A percentile compares a stretch with the other conserved stretches of the same genome.
phyloP scores from a whole-genome alignment of 2,797 vertebrate species.

The Tokudaia muenninki region DNA sequence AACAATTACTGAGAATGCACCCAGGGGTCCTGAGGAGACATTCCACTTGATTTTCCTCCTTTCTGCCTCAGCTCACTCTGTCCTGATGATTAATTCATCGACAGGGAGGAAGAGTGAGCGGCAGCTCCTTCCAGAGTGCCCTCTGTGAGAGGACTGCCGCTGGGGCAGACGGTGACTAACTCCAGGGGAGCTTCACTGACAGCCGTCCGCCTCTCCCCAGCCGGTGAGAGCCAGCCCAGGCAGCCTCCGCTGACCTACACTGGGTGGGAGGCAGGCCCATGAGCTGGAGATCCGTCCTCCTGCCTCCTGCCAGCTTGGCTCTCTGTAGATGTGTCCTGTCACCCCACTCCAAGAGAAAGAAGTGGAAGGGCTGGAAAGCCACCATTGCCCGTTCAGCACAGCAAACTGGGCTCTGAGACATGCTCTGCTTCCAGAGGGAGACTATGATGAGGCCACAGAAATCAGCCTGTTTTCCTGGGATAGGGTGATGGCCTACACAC shows the following conservation, averaged over 20 bases:
- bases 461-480: background rate
- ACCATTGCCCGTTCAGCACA: background rate
- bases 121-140: background rate
- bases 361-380: background rate
- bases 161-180: rapidly evolving
- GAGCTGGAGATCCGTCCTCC: background rate
- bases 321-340: background rate
- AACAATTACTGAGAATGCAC: background rate
- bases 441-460: background rate
- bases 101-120: too few species aligned
- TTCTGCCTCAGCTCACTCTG: background rate
- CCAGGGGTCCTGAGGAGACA: background rate
- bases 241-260: background rate
- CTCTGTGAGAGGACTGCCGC: rapidly evolving
- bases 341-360: background rate
- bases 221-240: background rate
- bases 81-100: background rate
- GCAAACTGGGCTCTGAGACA: background rate
- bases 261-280: rapidly evolving
- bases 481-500: too few species aligned
- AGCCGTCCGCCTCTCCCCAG: background rate
- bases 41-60: background rate
- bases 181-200: background rate
- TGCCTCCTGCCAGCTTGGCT: rapidly evolving
- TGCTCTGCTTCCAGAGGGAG: background rate